phyloP scores from a whole-genome alignment of 2,113 vertebrate genomes.

The Pongo pygmaeus region DNA sequence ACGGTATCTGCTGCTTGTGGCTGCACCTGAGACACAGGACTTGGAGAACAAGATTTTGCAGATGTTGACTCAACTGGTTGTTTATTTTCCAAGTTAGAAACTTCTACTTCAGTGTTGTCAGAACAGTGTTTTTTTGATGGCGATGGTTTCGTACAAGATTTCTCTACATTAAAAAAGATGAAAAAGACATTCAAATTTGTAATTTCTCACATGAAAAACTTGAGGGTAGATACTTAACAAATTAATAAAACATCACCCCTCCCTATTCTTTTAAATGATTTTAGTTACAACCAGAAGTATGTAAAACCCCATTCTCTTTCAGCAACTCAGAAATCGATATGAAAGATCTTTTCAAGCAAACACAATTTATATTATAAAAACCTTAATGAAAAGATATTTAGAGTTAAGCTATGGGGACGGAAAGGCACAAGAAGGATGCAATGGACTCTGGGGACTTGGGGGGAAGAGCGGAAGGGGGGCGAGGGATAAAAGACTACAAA shows the following conservation, averaged over 20 bases:
- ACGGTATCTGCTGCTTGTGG: constrained; percentile 49
- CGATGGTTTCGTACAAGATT: constrained; percentile 90
- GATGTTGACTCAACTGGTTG: constrained; percentile 75
- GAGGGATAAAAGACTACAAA: no score
- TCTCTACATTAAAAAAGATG: constrained; percentile 77
- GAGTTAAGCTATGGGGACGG: no score
- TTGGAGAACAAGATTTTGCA: background rate
- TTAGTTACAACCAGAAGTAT: background rate
- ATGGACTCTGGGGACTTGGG: no score
- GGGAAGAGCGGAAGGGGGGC: no score
- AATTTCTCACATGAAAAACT: background rate
- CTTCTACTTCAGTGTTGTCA: constrained; percentile 78
- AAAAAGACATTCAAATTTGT: background rate
- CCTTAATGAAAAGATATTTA: background rate
- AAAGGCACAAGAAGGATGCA: no score
- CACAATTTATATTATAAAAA: constrained; percentile 28
- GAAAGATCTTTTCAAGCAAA: constrained; percentile 6
- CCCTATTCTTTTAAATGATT: constrained; percentile 16
- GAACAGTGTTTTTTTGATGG: constrained; percentile 94
- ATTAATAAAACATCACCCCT: constrained; percentile 12
- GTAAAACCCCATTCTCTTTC: background rate
- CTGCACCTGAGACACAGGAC: constrained; percentile 74
- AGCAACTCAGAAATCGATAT: constrained; percentile 23
- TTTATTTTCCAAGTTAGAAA: constrained; percentile 85
- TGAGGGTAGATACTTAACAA: background rate